phyloP scores from a whole-genome alignment of 2,113 vertebrate genomes.

The Callipepla californica region DNA sequence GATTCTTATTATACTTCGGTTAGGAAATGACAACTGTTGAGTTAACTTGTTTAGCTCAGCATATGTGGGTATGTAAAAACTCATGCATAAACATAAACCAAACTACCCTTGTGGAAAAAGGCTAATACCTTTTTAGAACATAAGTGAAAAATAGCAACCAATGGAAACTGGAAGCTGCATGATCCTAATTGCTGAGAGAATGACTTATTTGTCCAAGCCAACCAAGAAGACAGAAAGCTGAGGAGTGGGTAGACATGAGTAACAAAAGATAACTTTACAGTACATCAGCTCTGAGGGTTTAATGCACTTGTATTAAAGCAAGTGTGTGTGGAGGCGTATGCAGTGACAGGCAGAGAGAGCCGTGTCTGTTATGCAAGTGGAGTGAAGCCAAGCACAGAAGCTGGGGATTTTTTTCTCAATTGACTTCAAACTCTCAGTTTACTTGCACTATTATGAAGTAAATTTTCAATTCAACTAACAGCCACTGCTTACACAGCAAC shows the following conservation, averaged over 20 bases:
- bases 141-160: conserved; percentile 32
- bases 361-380: conserved; percentile 3
- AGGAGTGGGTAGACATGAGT: conserved; percentile 30
- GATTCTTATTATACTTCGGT: neutral
- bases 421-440: neutral
- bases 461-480: neutral
- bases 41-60: conserved; percentile 58
- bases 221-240: conserved; percentile 32
- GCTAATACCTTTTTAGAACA: conserved; percentile 20
- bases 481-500: neutral
- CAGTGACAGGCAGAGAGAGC: conserved; percentile 52
- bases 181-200: neutral
- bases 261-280: conserved; percentile 58
- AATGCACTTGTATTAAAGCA: conserved; percentile 27
- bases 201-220: neutral
- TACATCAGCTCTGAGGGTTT: conserved; percentile 44
- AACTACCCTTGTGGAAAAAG: neutral
- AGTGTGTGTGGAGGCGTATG: conserved; percentile 27
- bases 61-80: conserved; percentile 13
- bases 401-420: neutral
- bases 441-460: neutral
- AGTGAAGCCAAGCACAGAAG: conserved; percentile 13
- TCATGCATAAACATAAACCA: conserved; percentile 61
- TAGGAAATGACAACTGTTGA: neutral
- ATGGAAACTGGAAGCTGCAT: neutral